Evolutionary conservation across 2,113 vertebrate species (phyloP).

Genomic region (Dromas ardeola): DNA sequence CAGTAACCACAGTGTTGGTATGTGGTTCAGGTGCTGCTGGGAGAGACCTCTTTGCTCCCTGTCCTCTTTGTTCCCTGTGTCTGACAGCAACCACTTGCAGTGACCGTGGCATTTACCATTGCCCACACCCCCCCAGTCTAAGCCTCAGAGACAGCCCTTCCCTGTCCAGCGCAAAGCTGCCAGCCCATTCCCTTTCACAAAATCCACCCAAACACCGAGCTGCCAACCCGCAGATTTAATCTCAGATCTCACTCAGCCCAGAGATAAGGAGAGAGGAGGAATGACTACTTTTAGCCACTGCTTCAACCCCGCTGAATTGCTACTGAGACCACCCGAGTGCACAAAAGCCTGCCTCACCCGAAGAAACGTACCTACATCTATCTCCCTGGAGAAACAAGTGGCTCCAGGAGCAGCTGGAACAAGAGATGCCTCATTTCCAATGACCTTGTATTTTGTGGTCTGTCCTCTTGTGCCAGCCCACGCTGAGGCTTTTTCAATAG

Average conservation of each 20-base stretch:
- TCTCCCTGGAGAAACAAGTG: neutral
- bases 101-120: neutral
- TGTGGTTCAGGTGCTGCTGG: neutral
- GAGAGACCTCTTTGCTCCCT: neutral
- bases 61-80: neutral
- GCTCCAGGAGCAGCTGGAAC: neutral
- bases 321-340: neutral
- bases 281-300: neutral
- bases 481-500: neutral
- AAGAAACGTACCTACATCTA: accelerated
- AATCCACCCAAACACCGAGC: neutral
- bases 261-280: neutral
- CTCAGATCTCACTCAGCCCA: neutral
- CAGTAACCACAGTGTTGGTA: neutral
- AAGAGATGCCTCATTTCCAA: neutral
- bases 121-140: neutral
- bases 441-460: neutral
- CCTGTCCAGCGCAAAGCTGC: neutral
- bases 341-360: neutral
- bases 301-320: neutral
- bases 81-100: neutral
- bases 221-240: neutral
- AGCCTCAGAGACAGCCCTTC: neutral
- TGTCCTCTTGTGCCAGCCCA: neutral
- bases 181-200: neutral